Evolutionary conservation across 2,888 invertebrate species (phyloP), one percentile per base, ranked within the genome.

Genomic region (Philonicus albiceps): DNA sequence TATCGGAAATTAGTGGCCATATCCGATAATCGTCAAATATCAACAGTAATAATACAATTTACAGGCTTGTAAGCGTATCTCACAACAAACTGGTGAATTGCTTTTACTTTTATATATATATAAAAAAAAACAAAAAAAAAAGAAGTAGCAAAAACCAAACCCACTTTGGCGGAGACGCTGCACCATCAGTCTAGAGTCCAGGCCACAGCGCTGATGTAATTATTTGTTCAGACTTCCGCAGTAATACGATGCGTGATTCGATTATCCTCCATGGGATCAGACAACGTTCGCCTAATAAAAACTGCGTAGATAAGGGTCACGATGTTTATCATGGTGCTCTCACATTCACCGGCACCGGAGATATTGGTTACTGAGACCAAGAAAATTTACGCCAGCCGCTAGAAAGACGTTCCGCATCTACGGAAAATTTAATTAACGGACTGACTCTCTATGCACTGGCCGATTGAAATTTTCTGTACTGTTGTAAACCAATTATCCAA

Each of bases 181-280:
- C 11, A 64, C 64, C 5, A 27, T 13, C 64, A 22, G 64, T 22
- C 22, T 22, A 8, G 27, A 19, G 27, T 27, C 8, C 64, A 64
- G 49, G 64, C 64, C 64, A 3, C 22, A 27, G 64, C 43, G 34
- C 30, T 80, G 72, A 40, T 55, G 64, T 83, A 83, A 83, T 83
- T 83, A 83, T 64, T 19, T 37, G 64, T 19, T 34, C 31, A 37
- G 64, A 83, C 83, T 83, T 83, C 83, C 83, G 83, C 64, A 72
- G 83, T 83, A 72, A 83, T 37, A 64, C 83, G 83, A 72, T 83
- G 83, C 83, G 83, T 83, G 83, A 83, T 83, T 83, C 72, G 64
- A 83, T 83, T 83, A 83, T 83, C 83, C 72, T 64, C 64, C 34
- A 40, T 37, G 64, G 72, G 30, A 72, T 72, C 64, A 37, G 40